Evolutionary conservation across 2,888 invertebrate species (phyloP), one percentile per base, ranked within the genome.

Genomic region (Lasioglossum calceatum): DNA sequence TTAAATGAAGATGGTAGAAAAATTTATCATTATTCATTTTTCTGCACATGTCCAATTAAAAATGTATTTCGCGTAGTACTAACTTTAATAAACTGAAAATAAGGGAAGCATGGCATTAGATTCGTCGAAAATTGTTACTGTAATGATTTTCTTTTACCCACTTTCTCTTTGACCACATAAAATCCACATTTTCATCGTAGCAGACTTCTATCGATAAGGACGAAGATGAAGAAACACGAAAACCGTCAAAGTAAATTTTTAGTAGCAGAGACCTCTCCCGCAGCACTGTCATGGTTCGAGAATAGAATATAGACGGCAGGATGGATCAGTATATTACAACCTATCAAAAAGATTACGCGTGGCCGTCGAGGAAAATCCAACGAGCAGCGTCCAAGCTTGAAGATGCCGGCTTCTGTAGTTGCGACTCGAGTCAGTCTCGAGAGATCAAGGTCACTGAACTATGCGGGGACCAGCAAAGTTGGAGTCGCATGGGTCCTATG

Each of bases 281-380:
- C 42, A 70, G 4, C 64, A 16, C 14, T 27, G 19, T 16, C 70
- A 16, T 16, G 23, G 27, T 10, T 12, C 27, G 23, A 39, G 81
- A 75, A 77, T 77, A 81, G 75, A 75, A 67, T 54, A 39, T 19
- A 42, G 2, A 54, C 36, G 12, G 8, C 32, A 42, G 7, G 12
- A 81, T 87, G 85, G 81, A 87, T 77, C 87, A 79, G 27, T 97
- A 96, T 90, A 94, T 96, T 81, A 96, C 97, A 0, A 97, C 96
- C 0, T 97, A 97, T 91, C 95, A 96, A 71, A 96, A 96, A 91
- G 97, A 97, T 93, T 97, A 96, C 89, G 91, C 96, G 36, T 97
- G 97, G 97, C 97, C 97, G 0, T 95, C 96, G 92, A 95, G 94
- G 2, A 93, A 94, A 78, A 92, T 93, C 7, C 92, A 80, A 54